Evolutionary conservation across 2,797 vertebrate genomes (phyloP).

Genomic region (Valencia hispanica): DNA sequence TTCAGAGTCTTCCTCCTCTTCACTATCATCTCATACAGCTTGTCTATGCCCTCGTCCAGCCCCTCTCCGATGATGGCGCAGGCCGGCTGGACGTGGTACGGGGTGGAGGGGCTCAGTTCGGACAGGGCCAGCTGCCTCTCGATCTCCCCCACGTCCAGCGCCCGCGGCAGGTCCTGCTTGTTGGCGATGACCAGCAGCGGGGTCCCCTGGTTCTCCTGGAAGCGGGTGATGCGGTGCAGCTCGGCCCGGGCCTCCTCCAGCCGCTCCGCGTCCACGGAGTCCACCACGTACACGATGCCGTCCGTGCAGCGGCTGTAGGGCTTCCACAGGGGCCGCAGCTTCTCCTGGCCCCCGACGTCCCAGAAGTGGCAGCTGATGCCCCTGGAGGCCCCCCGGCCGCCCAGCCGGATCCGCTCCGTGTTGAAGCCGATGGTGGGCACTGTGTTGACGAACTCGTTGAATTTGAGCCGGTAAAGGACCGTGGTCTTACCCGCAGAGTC

Average conservation of each 20-base stretch:
- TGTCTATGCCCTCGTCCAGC: conserved; percentile 97
- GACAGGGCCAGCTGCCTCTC: conserved; percentile 93
- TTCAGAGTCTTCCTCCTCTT: conserved; percentile 94
- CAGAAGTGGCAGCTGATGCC: conserved; percentile 99
- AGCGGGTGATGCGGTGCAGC: conserved; percentile 96
- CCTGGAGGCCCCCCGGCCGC: conserved; percentile 87
- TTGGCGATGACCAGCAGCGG: conserved; percentile 97
- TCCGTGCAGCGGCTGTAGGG: conserved; percentile 98
- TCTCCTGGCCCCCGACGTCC: conserved; percentile 98
- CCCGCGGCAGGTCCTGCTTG: conserved; percentile 96
- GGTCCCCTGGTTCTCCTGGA: conserved; percentile 95
- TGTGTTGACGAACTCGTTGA: conserved; percentile 98
- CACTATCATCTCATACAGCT: conserved; percentile 96
- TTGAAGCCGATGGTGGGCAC: conserved; percentile 99
- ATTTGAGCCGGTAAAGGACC: conserved; percentile 94
- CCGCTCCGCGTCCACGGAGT: conserved; percentile 95
- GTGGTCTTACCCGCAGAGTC: conserved; percentile 98
- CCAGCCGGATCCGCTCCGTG: conserved; percentile 93
- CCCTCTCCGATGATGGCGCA: conserved; percentile 99
- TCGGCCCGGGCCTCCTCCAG: conserved; percentile 96
- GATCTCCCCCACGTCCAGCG: conserved; percentile 92
- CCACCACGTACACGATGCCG: conserved; percentile 98
- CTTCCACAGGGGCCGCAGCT: conserved; percentile 96
- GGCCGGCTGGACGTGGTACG: conserved; percentile 95
- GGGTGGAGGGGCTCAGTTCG: conserved; percentile 92